Base-by-base conservation (phyloP, 2,888 invertebrate genomes). In the Pristionchus exspectatus region DNA sequence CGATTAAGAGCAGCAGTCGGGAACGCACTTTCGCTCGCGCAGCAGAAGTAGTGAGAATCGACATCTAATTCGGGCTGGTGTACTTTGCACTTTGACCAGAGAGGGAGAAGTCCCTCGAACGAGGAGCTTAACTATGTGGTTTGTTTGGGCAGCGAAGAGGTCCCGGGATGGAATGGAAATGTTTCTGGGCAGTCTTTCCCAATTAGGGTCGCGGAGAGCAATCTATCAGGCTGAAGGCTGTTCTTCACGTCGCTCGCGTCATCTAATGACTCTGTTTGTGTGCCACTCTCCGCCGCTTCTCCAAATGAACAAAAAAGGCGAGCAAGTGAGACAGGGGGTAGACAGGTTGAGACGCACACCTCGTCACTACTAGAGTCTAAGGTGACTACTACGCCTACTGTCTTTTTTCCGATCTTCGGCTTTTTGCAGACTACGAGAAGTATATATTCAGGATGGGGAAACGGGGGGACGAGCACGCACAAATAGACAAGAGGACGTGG, bases 241-340 rank as follows among this genome's bases (percentile, higher is more conserved):
- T 50, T 81, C 50, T 44, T 2, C 27, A 38, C 38, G 38, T 74
- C 74, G 33, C 74, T 30, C 33, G 50, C 84, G 81, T 81, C 81
- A 81, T 81, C 50, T 81, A 81, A 81, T 81, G 81, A 81, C 81
- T 81, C 81, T 81, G 81, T 81, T 81, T 81, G 81, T 81, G n/a
- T n/a, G 18, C 24, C 59, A 59, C 59, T 59, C 24, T 24, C 24
- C 66, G 24, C 24, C 66, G 24, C 63, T 63, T 63, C 63, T 63
- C 69, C 69, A 69, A 69, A 69, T 69, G 69, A 69, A 69, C 69
- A 69, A 69, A 69, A 69, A 30, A 30, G 24, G 69, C 66, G 10
- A 12, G 44, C 44, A 50, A 27, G 66, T 66, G n/a, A 66, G 24
- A 27, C 12, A 10, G 9, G 66, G 7, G n/a, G n/a, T 12, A 4